Evolutionary conservation across 2,888 invertebrate species (phyloP), one percentile per base, ranked within the genome.

Genomic region (Neocrepidodera transversa): DNA sequence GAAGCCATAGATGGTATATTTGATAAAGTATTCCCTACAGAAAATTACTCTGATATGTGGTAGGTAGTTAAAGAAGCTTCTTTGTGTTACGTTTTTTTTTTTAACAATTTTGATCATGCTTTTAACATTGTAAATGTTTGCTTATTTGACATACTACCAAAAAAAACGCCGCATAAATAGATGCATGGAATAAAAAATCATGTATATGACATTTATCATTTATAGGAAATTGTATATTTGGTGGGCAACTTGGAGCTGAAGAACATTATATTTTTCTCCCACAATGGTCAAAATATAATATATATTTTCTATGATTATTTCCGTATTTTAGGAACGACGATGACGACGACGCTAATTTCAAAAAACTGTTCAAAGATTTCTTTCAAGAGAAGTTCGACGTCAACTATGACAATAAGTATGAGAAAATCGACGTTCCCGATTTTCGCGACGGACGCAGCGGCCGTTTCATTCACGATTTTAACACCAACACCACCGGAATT

Each of bases 391-490:
- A 89, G 65, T 86, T 95, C 70, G 92, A 95, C 74, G 85, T 96
- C 67, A 91, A 89, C 73, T 77, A 87, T 40, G 85, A 86, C 45
- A 89, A 90, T 65, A 82, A 85, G 50, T 89, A 89, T 75, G 93
- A 95, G 77, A 91, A 90, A 78, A 92, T 97, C 69, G 87, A 91
- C 70, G 94, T 97, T 5, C 90, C 92, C 10, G 89, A 91, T 75
- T 92, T 93, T 74, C 87, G 87, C 63, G 89, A 91, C 66, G 93
- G 93, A 1, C 86, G 90, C 28, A 86, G 85, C 42, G 93, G 95
- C 53, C 86, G 92, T 64, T 95, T 96, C 75, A 88, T 97, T 70
- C 97, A 97, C 73, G 96, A 97, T 80, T 97, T 97, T 78, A 88
- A 87, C 67, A 85, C 86, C 68, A 89, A 89, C 69, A 79, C 84